phyloP scores from a whole-genome alignment of 2,113 vertebrate genomes.

The Irena cyanogastra region DNA sequence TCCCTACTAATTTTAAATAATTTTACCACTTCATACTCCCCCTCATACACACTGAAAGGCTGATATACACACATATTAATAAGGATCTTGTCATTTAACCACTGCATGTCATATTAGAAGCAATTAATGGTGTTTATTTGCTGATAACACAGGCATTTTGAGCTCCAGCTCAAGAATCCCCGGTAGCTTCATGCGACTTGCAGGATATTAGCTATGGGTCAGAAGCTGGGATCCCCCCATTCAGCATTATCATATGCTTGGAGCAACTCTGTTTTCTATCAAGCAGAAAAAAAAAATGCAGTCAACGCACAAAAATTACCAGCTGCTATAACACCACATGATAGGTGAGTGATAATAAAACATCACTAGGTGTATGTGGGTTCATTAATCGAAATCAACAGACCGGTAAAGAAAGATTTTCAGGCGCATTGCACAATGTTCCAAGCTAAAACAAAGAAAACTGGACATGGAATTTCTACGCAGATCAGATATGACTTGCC shows the following conservation, averaged over 20 bases:
- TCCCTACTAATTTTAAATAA: constrained; percentile 57
- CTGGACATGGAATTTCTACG: neutral
- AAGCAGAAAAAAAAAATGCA: constrained; percentile 27
- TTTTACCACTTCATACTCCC: constrained; percentile 44
- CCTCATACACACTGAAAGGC: neutral
- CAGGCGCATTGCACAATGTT: neutral
- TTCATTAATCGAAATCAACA: neutral
- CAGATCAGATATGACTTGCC: neutral
- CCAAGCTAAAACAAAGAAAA: neutral
- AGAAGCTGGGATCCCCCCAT: constrained; percentile 39
- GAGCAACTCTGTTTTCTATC: constrained; percentile 32
- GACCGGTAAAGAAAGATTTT: neutral
- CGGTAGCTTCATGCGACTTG: constrained; percentile 51
- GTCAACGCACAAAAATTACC: constrained; percentile 21
- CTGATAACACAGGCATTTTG: constrained; percentile 49
- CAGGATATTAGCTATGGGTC: constrained; percentile 67
- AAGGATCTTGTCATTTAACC: constrained; percentile 42
- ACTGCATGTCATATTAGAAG: constrained; percentile 27
- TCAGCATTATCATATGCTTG: constrained; percentile 49
- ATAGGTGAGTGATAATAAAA: constrained; percentile 13
- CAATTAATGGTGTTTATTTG: constrained; percentile 64
- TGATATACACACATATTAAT: constrained; percentile 29
- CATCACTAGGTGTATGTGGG: neutral
- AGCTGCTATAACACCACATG: neutral
- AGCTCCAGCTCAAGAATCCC: constrained; percentile 51